Evolutionary conservation across 1,140 invertebrate species (phyloP).

Genomic region (Grapholita molesta): DNA sequence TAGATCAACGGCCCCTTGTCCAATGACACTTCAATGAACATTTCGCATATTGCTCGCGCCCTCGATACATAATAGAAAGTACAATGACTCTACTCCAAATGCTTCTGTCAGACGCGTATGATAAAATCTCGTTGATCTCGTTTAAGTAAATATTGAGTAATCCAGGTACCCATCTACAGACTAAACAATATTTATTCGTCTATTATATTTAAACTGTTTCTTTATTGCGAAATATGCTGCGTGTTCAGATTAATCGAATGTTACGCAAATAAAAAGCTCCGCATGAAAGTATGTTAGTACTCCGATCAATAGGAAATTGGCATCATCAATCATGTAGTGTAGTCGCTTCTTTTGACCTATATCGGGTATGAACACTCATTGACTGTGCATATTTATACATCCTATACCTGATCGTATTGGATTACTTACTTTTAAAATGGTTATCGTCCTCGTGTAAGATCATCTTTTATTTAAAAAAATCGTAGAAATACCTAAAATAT

Average conservation of each 20-base stretch:
- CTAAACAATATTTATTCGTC: background rate
- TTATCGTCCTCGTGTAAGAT: background rate
- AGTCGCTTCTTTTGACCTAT: conserved; percentile 32
- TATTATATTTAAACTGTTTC: background rate
- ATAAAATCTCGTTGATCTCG: background rate
- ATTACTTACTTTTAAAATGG: background rate
- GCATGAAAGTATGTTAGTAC: conserved; percentile 21
- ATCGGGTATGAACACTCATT: conserved; percentile 4
- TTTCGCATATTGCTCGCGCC: conserved; percentile 20
- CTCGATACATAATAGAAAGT: conserved; percentile 26
- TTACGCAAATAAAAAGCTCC: conserved; percentile 32
- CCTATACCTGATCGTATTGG: background rate
- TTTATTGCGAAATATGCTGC: background rate
- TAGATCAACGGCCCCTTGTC: background rate
- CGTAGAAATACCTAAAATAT: no score
- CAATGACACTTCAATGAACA: background rate
- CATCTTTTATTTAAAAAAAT: background rate
- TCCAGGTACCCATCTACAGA: background rate
- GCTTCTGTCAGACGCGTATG: background rate
- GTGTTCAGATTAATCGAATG: background rate
- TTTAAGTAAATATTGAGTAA: background rate
- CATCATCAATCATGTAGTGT: conserved; percentile 38
- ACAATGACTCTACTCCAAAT: conserved; percentile 20
- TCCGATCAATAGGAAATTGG: conserved; percentile 44
- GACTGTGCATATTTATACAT: background rate